Evolutionary conservation across 1,140 invertebrate species (phyloP).

Genomic region (Drosophila quadrilineata): DNA sequence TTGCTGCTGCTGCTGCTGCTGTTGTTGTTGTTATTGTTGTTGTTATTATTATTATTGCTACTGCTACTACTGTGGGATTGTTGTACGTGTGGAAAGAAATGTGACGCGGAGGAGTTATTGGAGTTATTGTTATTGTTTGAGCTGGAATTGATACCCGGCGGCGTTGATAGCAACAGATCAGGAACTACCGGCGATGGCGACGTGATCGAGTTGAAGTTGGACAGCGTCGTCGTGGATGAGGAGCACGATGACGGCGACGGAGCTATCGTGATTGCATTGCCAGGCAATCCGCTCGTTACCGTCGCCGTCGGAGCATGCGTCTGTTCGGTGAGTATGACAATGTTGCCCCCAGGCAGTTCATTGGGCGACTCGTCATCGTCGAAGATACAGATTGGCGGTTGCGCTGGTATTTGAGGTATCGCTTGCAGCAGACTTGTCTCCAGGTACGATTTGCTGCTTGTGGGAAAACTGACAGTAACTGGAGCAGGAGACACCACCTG

Average conservation of each 20-base stretch:
- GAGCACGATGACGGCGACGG: conserved; percentile 69
- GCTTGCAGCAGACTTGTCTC: conserved; percentile 74
- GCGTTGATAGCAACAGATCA: conserved; percentile 70
- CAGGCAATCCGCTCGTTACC: conserved; percentile 35
- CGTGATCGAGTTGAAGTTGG: conserved; percentile 78
- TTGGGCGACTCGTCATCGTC: conserved; percentile 76
- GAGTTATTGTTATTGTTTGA: conserved; percentile 41
- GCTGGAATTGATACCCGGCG: conserved; percentile 69
- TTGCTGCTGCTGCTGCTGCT: conserved; percentile 36
- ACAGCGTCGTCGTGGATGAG: conserved; percentile 68
- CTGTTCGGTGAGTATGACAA: conserved; percentile 60
- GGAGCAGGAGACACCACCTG: conserved; percentile 42
- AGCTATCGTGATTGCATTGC: conserved; percentile 48
- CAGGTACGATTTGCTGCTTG: conserved; percentile 58
- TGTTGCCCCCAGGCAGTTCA: conserved; percentile 41
- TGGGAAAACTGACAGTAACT: conserved; percentile 55
- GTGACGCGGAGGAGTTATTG: conserved; percentile 21
- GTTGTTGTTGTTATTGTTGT: conserved; percentile 53
- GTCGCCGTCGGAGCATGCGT: conserved; percentile 22
- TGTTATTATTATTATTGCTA: conserved; percentile 23
- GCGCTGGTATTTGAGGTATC: conserved; percentile 78
- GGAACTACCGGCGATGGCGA: conserved; percentile 79
- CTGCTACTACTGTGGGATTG: conserved; percentile 33
- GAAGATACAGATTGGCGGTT: conserved; percentile 78
- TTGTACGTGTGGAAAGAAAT: conserved; percentile 40